phyloP scores from a whole-genome alignment of 2,113 vertebrate genomes.

The Choloepus hoffmanni region DNA sequence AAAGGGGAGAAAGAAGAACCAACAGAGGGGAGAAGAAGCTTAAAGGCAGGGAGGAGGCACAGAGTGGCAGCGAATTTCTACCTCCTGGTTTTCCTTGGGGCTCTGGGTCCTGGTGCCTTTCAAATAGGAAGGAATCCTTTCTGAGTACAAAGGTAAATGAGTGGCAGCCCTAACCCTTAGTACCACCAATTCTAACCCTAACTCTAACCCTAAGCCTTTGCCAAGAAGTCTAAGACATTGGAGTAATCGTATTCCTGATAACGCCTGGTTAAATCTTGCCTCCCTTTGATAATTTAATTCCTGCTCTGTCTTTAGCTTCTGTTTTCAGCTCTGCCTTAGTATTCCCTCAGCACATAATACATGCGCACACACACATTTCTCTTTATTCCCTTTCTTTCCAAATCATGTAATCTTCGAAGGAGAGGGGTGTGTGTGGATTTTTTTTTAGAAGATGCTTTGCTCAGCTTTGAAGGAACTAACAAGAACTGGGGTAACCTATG shows the following conservation, averaged over 20 bases:
- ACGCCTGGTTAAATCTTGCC: neutral
- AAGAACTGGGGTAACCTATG: conserved; percentile 68
- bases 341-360: neutral
- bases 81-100: neutral
- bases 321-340: neutral
- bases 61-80: neutral
- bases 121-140: neutral
- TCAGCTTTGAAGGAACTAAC: conserved; percentile 72
- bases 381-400: neutral
- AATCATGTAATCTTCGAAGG: conserved; percentile 6
- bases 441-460: neutral
- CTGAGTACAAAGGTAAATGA: neutral
- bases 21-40: neutral
- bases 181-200: neutral
- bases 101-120: neutral
- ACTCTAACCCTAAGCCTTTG: neutral
- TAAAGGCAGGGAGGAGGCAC: neutral
- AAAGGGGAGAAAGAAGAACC: neutral
- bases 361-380: neutral
- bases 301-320: neutral
- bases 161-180: neutral
- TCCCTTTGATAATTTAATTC: neutral
- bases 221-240: neutral
- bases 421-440: neutral
- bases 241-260: neutral